Conservation (phyloP, 2,888 invertebrate species). For the Cinara cedri region DNA sequence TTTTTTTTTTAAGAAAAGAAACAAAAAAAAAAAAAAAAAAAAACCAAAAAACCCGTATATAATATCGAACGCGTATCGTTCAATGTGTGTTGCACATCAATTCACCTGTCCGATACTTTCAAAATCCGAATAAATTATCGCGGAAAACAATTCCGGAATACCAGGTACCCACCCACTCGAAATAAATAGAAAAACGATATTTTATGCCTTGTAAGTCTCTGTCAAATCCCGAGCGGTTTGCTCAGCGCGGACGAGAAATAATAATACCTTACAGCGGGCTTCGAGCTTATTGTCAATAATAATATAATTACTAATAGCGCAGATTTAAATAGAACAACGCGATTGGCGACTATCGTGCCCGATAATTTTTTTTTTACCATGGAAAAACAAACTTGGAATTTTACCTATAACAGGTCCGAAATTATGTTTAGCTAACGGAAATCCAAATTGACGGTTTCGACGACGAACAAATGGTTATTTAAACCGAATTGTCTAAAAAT, state of each 20-base stretch:
- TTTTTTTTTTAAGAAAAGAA: not conserved
- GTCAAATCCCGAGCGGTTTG: not conserved
- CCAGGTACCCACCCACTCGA: not conserved
- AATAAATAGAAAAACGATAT: constrained; percentile 14
- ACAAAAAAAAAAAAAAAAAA: not conserved
- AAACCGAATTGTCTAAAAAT: too few relatives aligned
- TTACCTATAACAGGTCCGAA: too few relatives aligned
- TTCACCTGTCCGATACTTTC: constrained; percentile 41
- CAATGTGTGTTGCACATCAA: constrained; percentile 27
- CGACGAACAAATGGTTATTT: too few relatives aligned
- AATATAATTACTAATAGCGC: not conserved
- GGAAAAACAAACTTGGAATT: too few relatives aligned
- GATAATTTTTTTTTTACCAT: too few relatives aligned
- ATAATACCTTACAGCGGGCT: not conserved
- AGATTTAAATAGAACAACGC: too few relatives aligned
- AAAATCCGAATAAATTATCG: constrained; percentile 47
- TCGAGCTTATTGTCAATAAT: not conserved
- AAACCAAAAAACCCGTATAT: not conserved
- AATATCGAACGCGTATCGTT: not conserved
- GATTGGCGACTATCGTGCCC: too few relatives aligned
- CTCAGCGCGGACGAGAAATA: not conserved
- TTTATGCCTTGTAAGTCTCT: constrained; percentile 26
- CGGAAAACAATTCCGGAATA: constrained; percentile 27
- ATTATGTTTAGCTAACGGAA: too few relatives aligned
- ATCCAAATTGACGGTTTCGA: too few relatives aligned